Base-by-base conservation (phyloP, 2,113 vertebrate genomes). In the Saguinus midas region DNA sequence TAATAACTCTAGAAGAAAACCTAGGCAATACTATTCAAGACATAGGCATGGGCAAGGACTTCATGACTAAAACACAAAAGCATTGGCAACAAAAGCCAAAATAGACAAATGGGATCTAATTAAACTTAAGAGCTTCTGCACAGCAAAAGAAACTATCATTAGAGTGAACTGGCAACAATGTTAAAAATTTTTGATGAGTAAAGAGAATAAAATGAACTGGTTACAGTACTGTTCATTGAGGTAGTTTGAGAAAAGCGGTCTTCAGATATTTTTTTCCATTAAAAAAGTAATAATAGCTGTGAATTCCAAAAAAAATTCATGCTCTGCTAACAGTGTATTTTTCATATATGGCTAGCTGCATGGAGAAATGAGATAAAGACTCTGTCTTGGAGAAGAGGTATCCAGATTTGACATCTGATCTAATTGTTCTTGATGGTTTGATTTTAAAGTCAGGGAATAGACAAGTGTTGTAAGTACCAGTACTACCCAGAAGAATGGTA, bases 231-330 rank as follows among this genome's bases (percentile, higher is more conserved):
- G 9, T 91, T 95, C 90, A 64, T 14, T 61, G 66, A 91, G 21
- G 1, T n/a, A 78, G 13, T 68, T 37, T 91, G 79, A 91, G 37
- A 72, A 95, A 96, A 75, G 37, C 86, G 37, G 0, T 66, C 43
- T 87, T 90, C 32, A 83, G 80, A 61, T 18, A 7, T 3, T 66
- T 81, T 48, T 48, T 40, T 45, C 32, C 45, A 45, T 29, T 29
- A 35, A 32, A 14, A 68, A 80, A 78, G 61, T 16, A 79, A 70
- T 45, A 87, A 57, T n/a, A 75, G 29, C 29, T 52, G 14, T 32
- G 13, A 32, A 86, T 94, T 91, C 81, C 27, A 86, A 70, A 94
- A 94, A 68, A 95, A 90, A 66, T 89, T 80, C 66, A 40, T 73
- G 20, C 48, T 84, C 52, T 80, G 29, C 55, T 86, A 40, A 48